Evolutionary conservation across 2,888 invertebrate genomes (phyloP), one percentile per base, ranked within the genome.

Genomic region (Sphinx pinastri): DNA sequence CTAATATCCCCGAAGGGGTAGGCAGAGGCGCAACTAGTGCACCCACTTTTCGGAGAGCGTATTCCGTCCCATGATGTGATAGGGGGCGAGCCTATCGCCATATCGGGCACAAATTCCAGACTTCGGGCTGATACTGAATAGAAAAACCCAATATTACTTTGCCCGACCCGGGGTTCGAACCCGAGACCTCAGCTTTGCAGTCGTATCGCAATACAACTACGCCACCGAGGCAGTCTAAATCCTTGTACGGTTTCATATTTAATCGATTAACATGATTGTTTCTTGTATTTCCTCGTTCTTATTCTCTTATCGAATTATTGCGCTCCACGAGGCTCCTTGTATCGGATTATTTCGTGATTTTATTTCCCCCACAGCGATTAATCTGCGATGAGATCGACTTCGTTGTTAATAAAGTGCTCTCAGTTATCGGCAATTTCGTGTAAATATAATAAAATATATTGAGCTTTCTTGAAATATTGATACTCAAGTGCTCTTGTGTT

Each of bases 331-430:
- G 14, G 10, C 38, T 63, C 1, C 19, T 16, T 47, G 16, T 63
- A 16, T 63, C 47, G 47, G 1, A 45, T 11, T 47, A 16, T 19
- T 16, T 19, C 60, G 60, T 16, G 16, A 63, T 63, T 63, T 63
- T 63, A 63, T 63, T 63, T 47, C 19, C 16, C 16, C 16, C 45
- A 45, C 16, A 10, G n/a, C 45, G 47, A 47, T 60, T 45, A 60
- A 60, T 60, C 60, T 45, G 47, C 45, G 60, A 60, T 45, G 19
- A 16, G 16, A 19, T 63, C 19, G 19, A 63, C 5, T 16, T 4
- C 47, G 47, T 12, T 8, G 60, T 47, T 63, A 47, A 63, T 63
- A 63, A 47, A 63, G 47, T 63, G 60, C 12, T 49, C 47, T 63
- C 12, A 47, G 19, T 19, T 55, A 55, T 63, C 19, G 16, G 10